phyloP scores from a whole-genome alignment of 2,797 vertebrate genomes.

The Eulemur rubriventer region DNA sequence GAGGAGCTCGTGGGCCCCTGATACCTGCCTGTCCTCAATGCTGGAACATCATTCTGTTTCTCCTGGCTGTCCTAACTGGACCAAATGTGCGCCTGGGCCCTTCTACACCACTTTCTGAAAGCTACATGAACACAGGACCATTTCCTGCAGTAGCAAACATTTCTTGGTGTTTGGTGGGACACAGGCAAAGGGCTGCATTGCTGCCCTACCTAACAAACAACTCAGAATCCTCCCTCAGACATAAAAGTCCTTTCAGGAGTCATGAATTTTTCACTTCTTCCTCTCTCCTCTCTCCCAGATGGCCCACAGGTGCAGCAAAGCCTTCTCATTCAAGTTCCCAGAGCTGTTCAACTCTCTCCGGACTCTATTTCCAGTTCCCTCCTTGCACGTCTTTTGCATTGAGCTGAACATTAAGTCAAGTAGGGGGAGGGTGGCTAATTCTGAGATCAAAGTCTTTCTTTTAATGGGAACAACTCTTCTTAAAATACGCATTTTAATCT shows the following conservation, averaged over 20 bases:
- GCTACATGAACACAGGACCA: background rate
- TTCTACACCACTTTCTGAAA: background rate
- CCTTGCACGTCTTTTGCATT: background rate
- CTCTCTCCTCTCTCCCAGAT: background rate
- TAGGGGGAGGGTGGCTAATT: background rate
- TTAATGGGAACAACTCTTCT: background rate
- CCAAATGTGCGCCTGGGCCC: too few relatives aligned
- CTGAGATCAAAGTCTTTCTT: background rate
- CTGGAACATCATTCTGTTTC: background rate
- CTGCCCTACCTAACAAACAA: too few relatives aligned
- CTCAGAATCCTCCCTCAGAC: background rate
- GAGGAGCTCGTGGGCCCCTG: rapidly evolving
- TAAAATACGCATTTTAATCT: background rate
- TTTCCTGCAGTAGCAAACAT: background rate
- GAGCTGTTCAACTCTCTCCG: background rate
- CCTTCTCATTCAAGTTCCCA: background rate
- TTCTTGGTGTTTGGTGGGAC: background rate
- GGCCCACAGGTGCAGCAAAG: background rate
- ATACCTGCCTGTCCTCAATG: background rate
- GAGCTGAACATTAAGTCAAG: background rate
- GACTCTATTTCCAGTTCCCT: background rate
- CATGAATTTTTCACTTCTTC: background rate
- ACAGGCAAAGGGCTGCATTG: background rate
- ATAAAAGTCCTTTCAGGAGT: background rate
- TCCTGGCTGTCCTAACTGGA: background rate